phyloP scores from a whole-genome alignment of 2,797 vertebrate species.

The Australoheros facetus region DNA sequence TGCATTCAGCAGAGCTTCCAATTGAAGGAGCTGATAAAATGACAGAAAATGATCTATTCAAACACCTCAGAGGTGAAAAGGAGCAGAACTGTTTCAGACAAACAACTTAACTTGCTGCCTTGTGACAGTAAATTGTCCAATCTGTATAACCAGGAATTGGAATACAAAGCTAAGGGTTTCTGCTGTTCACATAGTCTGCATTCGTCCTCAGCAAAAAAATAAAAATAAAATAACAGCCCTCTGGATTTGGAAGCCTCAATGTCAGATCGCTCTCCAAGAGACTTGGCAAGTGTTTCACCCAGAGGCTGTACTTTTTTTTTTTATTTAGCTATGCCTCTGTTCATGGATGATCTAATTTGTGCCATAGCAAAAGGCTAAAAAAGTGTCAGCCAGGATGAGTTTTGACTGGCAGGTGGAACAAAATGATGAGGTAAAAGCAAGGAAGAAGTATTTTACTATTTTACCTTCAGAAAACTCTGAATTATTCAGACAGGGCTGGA shows the following conservation, averaged over 20 bases:
- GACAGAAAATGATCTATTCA: neutral
- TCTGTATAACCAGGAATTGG: neutral
- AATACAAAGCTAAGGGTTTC: constrained; percentile 2
- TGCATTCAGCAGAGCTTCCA: neutral
- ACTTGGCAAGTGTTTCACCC: constrained; percentile 16
- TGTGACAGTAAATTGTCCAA: neutral
- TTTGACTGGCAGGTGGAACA: constrained; percentile 42
- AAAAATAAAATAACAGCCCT: constrained; percentile 26
- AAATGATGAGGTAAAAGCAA: constrained; percentile 10
- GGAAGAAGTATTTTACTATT: neutral
- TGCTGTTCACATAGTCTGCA: neutral
- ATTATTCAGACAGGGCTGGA: constrained; percentile 20
- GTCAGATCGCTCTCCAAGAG: constrained; percentile 36
- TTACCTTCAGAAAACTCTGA: constrained; percentile 3
- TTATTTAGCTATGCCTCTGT: constrained; percentile 24
- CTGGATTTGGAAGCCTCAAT: constrained; percentile 17
- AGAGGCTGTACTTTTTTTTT: constrained; percentile 18
- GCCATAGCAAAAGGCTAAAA: constrained; percentile 30
- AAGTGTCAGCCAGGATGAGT: constrained; percentile 29
- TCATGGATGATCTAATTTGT: constrained; percentile 32
- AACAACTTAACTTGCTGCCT: neutral
- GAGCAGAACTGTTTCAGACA: neutral
- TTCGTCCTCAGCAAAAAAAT: constrained; percentile 7
- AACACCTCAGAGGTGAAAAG: neutral
- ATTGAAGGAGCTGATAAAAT: neutral